Conservation (phyloP, 2,888 invertebrate genomes). For the Coelinius sp. region DNA sequence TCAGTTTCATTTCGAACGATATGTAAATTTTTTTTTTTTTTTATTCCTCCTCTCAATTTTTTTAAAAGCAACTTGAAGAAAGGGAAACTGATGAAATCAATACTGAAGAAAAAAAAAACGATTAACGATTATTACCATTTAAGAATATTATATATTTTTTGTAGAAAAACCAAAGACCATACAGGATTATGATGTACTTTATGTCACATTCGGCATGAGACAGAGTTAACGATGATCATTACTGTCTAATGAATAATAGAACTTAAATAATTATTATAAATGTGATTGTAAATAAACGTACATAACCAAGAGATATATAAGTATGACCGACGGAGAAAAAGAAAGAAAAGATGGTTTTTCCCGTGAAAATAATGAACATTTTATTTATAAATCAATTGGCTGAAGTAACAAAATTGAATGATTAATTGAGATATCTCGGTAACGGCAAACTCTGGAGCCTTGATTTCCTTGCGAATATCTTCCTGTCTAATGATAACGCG, state of each 20-base stretch:
- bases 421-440: neutral
- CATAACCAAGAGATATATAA: slow-evolving; percentile 16
- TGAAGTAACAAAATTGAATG: neutral
- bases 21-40: neutral
- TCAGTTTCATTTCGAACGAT: slow-evolving; percentile 1
- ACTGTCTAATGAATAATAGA: slow-evolving; percentile 2
- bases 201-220: slow-evolving; percentile 34
- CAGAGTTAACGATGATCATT: slow-evolving; percentile 17
- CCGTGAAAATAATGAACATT: neutral
- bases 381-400: neutral
- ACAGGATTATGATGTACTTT: slow-evolving; percentile 43
- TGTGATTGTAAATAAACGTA: slow-evolving; percentile 48
- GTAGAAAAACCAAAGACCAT: slow-evolving; percentile 66
- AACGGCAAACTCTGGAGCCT: neutral
- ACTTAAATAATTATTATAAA: slow-evolving; percentile 23
- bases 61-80: slow-evolving; percentile 25
- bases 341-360: neutral
- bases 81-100: neutral
- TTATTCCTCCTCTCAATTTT: no score
- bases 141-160: slow-evolving; percentile 63
- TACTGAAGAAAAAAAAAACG: slow-evolving; percentile 60
- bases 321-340: neutral
- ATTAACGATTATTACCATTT: slow-evolving; percentile 62
- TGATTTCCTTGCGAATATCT: neutral
- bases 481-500: neutral